Base-by-base conservation (phyloP, 2,888 invertebrate species). In the Pristionchus fissidentatus region DNA sequence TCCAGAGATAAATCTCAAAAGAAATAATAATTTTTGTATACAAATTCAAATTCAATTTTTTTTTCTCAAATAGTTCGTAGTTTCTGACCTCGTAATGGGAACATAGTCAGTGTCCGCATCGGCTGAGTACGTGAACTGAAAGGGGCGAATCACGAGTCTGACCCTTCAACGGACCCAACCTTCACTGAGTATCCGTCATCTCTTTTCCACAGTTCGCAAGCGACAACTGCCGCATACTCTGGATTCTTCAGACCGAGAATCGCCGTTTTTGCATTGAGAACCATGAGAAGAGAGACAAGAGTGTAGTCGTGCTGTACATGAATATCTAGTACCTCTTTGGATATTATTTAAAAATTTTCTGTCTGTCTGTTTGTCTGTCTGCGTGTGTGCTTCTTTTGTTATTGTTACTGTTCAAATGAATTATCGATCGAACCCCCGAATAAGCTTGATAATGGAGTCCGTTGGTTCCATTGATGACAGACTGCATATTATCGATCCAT, bases 401-500 rank as follows among this genome's bases (percentile, higher is more conserved):
- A 22, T 15, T 32, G 22, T 49, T 43, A 78, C 52, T 32, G 52
- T 78, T 41, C 43, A 57, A 41, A 41, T 35, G n/a, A 19, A 49
- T 49, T 49, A 19, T 49, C 19, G 10, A 10, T 49, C 49, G 22
- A 19, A 85, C 85, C 10, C 82, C 84, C 26, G 85, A 85, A 55
- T 84, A 85, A 22, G 75, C 62, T 29, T 73, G 79, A 43, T 83
- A 83, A 8, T 57, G 62, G 19, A 83, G 79, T 22, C 26, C n/a
- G 49, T 22, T 32, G 7, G 35, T 49, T 29, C 80, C 84, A 60
- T 79, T 62, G 29, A 62, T 38, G 38, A 78, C 85, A 22, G 38
- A 29, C 1, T 84, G 15, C 52, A 85, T 52, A 26, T 84, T 84
- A 19, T 70, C 70, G 49, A 84, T 66, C 84, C 83, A 83, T 46